phyloP scores from a whole-genome alignment of 2,797 vertebrate genomes.

The Bradypus variegatus region DNA sequence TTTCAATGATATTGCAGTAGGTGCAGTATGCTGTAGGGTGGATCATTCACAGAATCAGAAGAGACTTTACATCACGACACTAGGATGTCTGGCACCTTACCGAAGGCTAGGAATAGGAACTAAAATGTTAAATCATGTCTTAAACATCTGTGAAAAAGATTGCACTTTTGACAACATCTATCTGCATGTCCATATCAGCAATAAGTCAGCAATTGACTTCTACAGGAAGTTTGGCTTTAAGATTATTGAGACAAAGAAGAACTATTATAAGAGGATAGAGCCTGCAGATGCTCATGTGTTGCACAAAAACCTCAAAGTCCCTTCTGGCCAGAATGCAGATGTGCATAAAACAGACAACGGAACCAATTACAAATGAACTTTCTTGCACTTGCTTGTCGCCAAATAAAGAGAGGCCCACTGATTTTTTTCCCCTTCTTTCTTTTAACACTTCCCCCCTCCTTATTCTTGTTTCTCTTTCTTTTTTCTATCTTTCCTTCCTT shows the following conservation, averaged over 20 bases:
- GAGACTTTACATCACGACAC: constrained; percentile 97
- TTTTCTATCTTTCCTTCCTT: constrained; percentile 53
- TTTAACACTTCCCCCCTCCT: neutral
- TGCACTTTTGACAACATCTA: constrained; percentile 81
- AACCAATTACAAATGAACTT: constrained; percentile 78
- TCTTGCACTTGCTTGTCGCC: constrained; percentile 83
- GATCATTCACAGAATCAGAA: constrained; percentile 97
- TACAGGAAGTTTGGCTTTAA: constrained; percentile 91
- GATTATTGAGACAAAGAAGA: constrained; percentile 94
- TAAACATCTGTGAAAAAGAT: constrained; percentile 79
- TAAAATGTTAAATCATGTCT: constrained; percentile 96
- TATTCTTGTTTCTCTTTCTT: neutral
- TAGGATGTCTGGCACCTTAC: constrained; percentile 94
- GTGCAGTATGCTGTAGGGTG: constrained; percentile 94
- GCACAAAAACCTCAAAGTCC: constrained; percentile 92
- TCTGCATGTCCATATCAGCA: constrained; percentile 98
- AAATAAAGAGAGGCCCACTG: constrained; percentile 75
- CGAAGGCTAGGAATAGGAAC: constrained; percentile 95
- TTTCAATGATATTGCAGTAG: constrained; percentile 96
- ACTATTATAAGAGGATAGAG: constrained; percentile 97
- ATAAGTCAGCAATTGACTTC: constrained; percentile 95
- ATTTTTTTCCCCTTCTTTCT: neutral
- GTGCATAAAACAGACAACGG: constrained; percentile 84
- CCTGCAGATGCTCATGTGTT: constrained; percentile 94
- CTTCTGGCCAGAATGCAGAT: constrained; percentile 84